Evolutionary conservation across 2,113 vertebrate species (phyloP).

Genomic region (Notarius lentiginosus): DNA sequence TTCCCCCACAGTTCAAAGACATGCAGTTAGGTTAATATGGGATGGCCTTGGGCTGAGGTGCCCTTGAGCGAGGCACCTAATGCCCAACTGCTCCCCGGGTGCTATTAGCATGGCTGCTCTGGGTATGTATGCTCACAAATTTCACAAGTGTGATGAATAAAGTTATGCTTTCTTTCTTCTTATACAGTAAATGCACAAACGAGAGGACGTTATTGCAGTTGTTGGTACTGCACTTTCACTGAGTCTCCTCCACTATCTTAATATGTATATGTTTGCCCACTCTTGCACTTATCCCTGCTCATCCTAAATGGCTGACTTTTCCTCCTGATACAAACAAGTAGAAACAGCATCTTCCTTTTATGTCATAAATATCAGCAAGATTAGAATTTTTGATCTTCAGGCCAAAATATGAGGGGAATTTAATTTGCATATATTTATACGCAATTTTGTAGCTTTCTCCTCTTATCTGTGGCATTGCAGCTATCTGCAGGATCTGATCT

Average conservation of each 20-base stretch:
- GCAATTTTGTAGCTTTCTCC: constrained; percentile 63
- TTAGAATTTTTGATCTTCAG: constrained; percentile 69
- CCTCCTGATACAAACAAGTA: constrained; percentile 1
- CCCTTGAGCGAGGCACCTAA: too few relatives aligned
- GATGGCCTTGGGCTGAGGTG: too few relatives aligned
- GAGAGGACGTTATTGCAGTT: not conserved
- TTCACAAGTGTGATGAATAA: too few relatives aligned
- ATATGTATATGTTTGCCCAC: not conserved
- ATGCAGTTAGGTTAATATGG: too few relatives aligned
- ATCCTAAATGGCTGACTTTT: constrained; percentile 4
- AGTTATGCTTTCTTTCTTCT: too few relatives aligned
- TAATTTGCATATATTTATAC: constrained; percentile 70
- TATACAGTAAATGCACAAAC: not conserved
- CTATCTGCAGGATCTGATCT: constrained; percentile 67
- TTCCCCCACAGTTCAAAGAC: too few relatives aligned
- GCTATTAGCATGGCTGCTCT: too few relatives aligned
- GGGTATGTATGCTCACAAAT: too few relatives aligned
- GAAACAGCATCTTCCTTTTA: constrained; percentile 61
- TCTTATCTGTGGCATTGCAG: constrained; percentile 72
- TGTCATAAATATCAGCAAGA: constrained; percentile 60
- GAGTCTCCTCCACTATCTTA: not conserved
- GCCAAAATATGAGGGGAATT: constrained; percentile 61
- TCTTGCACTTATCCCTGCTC: not conserved
- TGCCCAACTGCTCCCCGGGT: too few relatives aligned
- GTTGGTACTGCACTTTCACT: not conserved